These are phyloP conservation scores for Biston betularia DNA, from an alignment of 2,888 invertebrate genomes.

Conservation along the genomic window DNA sequence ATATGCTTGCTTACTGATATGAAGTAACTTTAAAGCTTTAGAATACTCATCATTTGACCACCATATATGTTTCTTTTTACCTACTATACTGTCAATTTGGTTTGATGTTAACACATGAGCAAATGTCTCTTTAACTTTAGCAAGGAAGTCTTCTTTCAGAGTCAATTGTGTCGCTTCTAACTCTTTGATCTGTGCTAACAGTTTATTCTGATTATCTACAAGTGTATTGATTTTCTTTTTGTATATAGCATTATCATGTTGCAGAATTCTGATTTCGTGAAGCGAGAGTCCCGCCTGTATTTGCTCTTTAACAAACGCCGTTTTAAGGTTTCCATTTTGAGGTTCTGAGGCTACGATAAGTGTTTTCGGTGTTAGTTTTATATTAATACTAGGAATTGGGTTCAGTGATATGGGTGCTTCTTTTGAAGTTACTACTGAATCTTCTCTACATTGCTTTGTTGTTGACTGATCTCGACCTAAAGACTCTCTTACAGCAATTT, in stretches of 20 bases:
- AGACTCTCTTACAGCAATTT: neutral
- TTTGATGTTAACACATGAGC: conserved; percentile 1
- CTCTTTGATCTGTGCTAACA: conserved; percentile 5
- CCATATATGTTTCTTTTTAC: neutral
- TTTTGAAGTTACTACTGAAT: neutral
- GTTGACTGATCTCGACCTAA: neutral
- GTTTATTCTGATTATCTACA: neutral
- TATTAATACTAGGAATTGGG: neutral
- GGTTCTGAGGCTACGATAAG: neutral
- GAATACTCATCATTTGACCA: conserved; percentile 9
- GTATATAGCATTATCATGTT: conserved; percentile 17
- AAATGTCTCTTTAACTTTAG: conserved; percentile 7
- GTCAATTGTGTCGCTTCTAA: conserved; percentile 2
- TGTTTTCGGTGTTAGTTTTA: neutral
- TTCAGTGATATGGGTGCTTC: neutral
- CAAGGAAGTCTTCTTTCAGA: neutral
- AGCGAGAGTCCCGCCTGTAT: neutral
- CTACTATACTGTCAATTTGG: conserved; percentile 14
- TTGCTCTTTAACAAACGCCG: neutral
- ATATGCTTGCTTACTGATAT: conserved; percentile 11
- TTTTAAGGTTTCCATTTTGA: neutral
- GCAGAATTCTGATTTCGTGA: conserved; percentile 1
- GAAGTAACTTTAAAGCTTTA: conserved; percentile 2
- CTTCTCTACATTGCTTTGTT: neutral
- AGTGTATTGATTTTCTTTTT: conserved; percentile 8